Evolutionary conservation across 1,140 invertebrate genomes (phyloP).

Genomic region (Carcinoscorpius rotundicauda): DNA sequence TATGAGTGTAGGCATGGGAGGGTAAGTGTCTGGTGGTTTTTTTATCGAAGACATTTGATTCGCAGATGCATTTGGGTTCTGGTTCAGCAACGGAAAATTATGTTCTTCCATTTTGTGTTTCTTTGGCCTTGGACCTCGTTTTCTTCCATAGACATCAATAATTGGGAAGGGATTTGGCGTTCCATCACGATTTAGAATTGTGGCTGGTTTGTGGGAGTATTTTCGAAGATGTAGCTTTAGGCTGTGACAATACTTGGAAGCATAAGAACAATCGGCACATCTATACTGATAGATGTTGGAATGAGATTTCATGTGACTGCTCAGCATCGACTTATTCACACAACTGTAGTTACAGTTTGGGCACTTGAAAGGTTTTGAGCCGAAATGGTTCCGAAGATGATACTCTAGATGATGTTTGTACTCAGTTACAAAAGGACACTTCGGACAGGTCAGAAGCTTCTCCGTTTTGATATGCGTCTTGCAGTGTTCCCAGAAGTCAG

Average conservation of each 20-base stretch:
- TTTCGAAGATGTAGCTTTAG: conserved; percentile 91
- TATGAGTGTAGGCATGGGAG: too few relatives aligned
- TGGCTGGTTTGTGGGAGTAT: conserved; percentile 70
- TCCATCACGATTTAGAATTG: conserved; percentile 75
- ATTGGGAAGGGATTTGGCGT: conserved; percentile 63
- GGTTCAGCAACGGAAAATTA: too few relatives aligned
- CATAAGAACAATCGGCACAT: conserved; percentile 90
- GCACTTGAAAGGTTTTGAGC: conserved; percentile 95
- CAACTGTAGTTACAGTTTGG: conserved; percentile 80
- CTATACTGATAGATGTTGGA: conserved; percentile 93
- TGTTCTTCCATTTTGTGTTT: too few relatives aligned
- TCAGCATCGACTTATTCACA: conserved; percentile 99
- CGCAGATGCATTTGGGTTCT: too few relatives aligned
- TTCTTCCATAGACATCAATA: conserved; percentile 79
- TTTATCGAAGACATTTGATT: too few relatives aligned
- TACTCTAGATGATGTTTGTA: conserved; percentile 99
- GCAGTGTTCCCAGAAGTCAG: conserved; percentile 82
- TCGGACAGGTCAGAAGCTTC: conserved; percentile 74
- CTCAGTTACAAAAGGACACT: conserved; percentile 95
- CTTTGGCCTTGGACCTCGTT: conserved; percentile 61
- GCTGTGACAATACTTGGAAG: conserved; percentile 96
- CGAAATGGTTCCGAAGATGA: conserved; percentile 87
- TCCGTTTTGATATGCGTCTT: conserved; percentile 82
- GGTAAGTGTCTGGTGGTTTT: too few relatives aligned
- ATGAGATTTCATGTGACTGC: conserved; percentile 96